These are phyloP conservation scores for Henricia sp. DNA, from an alignment of 53 echinoderm and acorn worm genomes.

Conservation along the genomic window DNA sequence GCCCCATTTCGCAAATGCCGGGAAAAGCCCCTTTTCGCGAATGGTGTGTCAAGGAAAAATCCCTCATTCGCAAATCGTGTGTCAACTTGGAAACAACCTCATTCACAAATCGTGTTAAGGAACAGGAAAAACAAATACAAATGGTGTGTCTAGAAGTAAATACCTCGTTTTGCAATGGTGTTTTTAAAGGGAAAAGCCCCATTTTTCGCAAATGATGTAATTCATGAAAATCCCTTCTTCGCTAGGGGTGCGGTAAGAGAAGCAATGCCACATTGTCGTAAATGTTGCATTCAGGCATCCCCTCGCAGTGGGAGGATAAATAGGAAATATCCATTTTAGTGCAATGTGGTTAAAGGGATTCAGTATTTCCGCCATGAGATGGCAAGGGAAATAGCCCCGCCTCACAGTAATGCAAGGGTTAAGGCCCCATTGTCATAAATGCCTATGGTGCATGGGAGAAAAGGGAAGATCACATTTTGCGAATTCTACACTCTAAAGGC, in stretches of 20 bases:
- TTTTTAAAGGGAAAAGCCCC: not conserved
- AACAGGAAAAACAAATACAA: not conserved
- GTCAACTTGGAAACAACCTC: not conserved
- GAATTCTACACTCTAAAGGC: no score
- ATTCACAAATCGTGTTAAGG: not conserved
- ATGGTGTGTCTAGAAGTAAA: not conserved
- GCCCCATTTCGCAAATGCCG: not conserved
- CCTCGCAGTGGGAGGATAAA: no score
- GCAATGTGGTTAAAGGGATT: no score
- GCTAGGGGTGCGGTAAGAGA: no score
- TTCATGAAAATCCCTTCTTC: no score
- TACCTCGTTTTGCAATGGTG: not conserved
- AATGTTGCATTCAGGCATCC: no score
- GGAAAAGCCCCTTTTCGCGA: not conserved
- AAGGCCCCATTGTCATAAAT: not conserved
- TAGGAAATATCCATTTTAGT: no score
- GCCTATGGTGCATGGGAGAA: no score
- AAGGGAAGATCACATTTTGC: no score
- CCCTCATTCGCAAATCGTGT: not conserved
- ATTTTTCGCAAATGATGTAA: no score
- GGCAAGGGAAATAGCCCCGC: not conserved
- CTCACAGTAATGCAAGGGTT: not conserved
- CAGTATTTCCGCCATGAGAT: not conserved
- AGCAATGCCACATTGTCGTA: no score
- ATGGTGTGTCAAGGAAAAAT: not conserved